phyloP scores from a whole-genome alignment of 2,797 vertebrate species.

The Syngnathus acus region DNA sequence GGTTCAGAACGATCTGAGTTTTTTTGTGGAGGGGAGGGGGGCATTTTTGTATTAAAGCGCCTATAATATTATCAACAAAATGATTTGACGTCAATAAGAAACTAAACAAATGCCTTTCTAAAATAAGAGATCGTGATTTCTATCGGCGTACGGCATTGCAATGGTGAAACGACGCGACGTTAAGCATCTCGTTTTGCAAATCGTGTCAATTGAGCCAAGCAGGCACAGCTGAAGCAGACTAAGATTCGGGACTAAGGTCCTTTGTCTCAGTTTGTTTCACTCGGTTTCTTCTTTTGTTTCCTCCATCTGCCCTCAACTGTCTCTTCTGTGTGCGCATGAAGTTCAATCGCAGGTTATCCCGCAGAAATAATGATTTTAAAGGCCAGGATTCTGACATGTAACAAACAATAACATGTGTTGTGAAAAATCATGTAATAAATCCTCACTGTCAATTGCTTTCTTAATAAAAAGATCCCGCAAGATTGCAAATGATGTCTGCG shows the following conservation, averaged over 20 bases:
- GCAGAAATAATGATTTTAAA: not conserved
- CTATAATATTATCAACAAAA: not conserved
- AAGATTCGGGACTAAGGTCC: conserved; percentile 48
- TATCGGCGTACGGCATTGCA: not conserved
- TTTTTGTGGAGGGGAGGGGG: not conserved
- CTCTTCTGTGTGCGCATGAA: conserved; percentile 31
- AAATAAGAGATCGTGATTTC: not conserved
- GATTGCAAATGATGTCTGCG: conserved; percentile 7
- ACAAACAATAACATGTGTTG: not conserved
- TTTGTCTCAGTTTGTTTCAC: conserved; percentile 66
- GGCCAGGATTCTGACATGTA: not conserved
- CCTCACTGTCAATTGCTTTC: not conserved
- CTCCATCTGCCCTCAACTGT: conserved; percentile 62
- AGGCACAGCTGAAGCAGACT: conserved; percentile 24
- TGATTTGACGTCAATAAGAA: not conserved
- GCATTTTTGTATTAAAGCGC: not conserved
- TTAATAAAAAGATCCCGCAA: not conserved
- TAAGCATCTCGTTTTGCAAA: not conserved
- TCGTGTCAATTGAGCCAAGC: conserved; percentile 8
- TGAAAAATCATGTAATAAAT: not conserved
- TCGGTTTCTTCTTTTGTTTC: conserved; percentile 71
- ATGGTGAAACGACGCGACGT: not conserved
- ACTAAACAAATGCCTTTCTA: not conserved
- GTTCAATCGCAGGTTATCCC: conserved; percentile 14
- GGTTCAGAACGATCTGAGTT: too few relatives aligned